Percentiles rank a stretch among this genome's conserved stretches.
Evolutionary conservation across 2,888 invertebrate genomes (phyloP).

Genomic region (Nasonia oneida): DNA sequence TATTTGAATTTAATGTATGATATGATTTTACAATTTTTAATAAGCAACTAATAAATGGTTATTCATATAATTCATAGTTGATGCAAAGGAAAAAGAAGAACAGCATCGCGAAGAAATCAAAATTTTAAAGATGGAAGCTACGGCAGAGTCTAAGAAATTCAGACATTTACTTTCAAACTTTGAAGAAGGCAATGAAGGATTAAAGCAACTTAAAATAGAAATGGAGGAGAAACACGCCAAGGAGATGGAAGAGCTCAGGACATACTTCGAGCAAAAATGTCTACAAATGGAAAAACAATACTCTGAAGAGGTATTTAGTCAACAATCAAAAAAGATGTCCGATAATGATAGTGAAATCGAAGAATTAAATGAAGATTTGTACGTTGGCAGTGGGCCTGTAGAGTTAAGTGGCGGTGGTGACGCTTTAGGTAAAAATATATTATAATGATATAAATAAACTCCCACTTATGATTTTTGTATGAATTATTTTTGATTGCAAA

Average conservation of each 20-base stretch:
- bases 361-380: conserved; percentile 79
- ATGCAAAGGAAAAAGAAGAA: conserved; percentile 52
- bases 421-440: conserved; percentile 14
- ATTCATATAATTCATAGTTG: conserved; percentile 62
- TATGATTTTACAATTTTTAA: neutral
- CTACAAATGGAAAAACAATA: conserved; percentile 90
- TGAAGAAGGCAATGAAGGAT: conserved; percentile 82
- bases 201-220: conserved; percentile 82
- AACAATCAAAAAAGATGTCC: conserved; percentile 83
- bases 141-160: conserved; percentile 79
- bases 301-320: conserved; percentile 85
- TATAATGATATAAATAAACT: neutral
- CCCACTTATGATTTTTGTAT: neutral
- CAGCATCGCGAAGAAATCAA: conserved; percentile 69
- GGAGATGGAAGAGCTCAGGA: conserved; percentile 89
- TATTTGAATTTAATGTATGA: neutral
- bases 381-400: conserved; percentile 69
- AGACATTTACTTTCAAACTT: conserved; percentile 82
- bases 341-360: conserved; percentile 77
- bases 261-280: conserved; percentile 90
- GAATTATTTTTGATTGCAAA: neutral
- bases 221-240: conserved; percentile 85
- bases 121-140: conserved; percentile 66
- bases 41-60: neutral
- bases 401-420: conserved; percentile 62